phyloP scores from a whole-genome alignment of 2,797 vertebrate species.

The Crypturellus tataupa region DNA sequence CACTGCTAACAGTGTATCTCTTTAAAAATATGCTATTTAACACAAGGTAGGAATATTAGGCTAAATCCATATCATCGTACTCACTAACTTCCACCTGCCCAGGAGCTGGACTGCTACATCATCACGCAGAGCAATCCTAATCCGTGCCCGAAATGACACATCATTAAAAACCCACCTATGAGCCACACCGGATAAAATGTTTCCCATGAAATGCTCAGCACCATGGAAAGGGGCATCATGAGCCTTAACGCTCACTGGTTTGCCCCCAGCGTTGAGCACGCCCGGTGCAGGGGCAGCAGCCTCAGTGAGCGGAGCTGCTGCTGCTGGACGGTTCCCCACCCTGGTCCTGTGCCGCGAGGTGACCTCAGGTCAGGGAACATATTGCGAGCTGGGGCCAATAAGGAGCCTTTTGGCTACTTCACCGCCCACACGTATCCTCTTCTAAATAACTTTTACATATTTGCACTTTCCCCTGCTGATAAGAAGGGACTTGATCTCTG shows the following conservation, averaged over 20 bases:
- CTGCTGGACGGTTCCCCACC: conserved; percentile 52
- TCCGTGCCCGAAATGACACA: neutral
- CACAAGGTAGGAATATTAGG: neutral
- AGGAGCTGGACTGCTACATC: neutral
- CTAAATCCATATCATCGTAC: neutral
- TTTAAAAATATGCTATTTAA: neutral
- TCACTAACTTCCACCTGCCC: neutral
- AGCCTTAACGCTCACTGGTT: neutral
- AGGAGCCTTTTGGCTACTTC: neutral
- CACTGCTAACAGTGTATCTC: neutral
- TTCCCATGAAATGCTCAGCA: neutral
- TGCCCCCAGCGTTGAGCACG: neutral
- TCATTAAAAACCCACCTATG: neutral
- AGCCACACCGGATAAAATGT: neutral
- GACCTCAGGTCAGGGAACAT: neutral
- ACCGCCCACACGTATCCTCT: rapidly evolving
- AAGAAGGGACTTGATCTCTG: neutral
- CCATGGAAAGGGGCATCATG: neutral
- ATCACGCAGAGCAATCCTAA: neutral
- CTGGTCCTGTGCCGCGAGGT: rapidly evolving
- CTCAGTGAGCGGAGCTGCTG: rapidly evolving
- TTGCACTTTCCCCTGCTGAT: neutral
- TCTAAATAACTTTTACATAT: neutral
- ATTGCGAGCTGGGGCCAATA: rapidly evolving
- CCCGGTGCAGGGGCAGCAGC: rapidly evolving